phyloP scores from a whole-genome alignment of 2,113 vertebrate species.

The Ptyas mucosa region DNA sequence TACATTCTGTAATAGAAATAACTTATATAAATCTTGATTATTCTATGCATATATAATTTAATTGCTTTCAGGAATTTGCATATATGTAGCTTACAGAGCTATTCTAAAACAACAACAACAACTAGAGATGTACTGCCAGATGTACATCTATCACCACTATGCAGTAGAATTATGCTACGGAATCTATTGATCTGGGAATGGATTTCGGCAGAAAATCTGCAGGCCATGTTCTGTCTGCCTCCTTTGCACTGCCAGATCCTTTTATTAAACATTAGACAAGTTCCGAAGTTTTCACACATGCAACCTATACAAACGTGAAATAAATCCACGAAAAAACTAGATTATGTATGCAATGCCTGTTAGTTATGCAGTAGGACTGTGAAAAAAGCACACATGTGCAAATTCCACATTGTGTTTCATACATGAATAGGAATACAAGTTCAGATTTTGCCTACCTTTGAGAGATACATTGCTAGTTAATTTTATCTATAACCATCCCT shows the following conservation, averaged over 20 bases:
- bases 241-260: neutral
- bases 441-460: neutral
- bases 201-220: neutral
- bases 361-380: neutral
- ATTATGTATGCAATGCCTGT: neutral
- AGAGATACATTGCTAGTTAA: neutral
- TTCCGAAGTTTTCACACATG: neutral
- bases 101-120: neutral
- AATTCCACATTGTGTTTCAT: neutral
- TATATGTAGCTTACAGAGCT: neutral
- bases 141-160: neutral
- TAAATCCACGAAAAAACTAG: neutral
- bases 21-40: neutral
- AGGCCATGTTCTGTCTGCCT: neutral
- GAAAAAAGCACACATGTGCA: neutral
- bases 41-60: neutral
- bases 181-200: neutral
- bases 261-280: neutral
- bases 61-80: neutral
- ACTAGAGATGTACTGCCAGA: neutral
- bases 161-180: neutral
- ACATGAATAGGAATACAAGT: neutral
- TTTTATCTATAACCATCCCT: neutral
- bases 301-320: neutral
- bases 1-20: conserved; percentile 3